Evolutionary conservation across 2,888 invertebrate species (phyloP).

Genomic region (Opisthograptis luteolata): DNA sequence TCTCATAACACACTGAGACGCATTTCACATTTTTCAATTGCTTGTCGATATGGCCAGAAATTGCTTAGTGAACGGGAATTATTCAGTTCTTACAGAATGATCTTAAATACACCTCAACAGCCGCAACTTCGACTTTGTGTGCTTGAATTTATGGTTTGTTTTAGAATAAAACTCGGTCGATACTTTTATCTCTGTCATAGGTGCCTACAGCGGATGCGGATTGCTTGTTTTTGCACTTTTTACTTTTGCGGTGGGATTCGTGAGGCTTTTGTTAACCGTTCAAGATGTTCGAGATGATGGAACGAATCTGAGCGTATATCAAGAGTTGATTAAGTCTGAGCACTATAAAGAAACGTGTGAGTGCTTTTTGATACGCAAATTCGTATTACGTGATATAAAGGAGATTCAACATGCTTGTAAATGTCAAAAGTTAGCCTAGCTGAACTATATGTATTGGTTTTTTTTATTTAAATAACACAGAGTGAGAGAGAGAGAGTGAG

Average conservation of each 20-base stretch:
- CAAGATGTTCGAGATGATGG: constrained; percentile 64
- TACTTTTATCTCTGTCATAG: constrained; percentile 44
- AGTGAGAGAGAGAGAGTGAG: too few relatives aligned
- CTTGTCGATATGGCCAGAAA: too few relatives aligned
- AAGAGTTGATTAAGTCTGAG: constrained; percentile 4
- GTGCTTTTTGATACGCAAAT: not conserved
- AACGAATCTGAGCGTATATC: constrained; percentile 40
- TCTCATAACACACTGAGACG: too few relatives aligned
- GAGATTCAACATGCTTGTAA: too few relatives aligned
- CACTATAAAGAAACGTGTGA: not conserved
- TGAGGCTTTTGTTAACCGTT: constrained; percentile 71
- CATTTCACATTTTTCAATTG: too few relatives aligned
- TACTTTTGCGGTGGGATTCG: constrained; percentile 70
- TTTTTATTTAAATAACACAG: too few relatives aligned
- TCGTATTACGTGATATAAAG: too few relatives aligned
- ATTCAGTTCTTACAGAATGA: constrained; percentile 73
- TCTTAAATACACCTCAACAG: constrained; percentile 37
- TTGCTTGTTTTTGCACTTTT: constrained; percentile 61
- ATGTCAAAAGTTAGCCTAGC: too few relatives aligned
- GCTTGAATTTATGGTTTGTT: constrained; percentile 1
- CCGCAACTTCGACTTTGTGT: constrained; percentile 16
- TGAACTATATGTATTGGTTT: too few relatives aligned
- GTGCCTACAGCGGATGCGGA: constrained; percentile 45
- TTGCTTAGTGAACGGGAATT: constrained; percentile 73
- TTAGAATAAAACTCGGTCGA: not conserved